A percentile compares a stretch with the other conserved stretches of the same genome.
Conservation (phyloP, 2,113 vertebrate species). For the Isurus oxyrinchus region DNA sequence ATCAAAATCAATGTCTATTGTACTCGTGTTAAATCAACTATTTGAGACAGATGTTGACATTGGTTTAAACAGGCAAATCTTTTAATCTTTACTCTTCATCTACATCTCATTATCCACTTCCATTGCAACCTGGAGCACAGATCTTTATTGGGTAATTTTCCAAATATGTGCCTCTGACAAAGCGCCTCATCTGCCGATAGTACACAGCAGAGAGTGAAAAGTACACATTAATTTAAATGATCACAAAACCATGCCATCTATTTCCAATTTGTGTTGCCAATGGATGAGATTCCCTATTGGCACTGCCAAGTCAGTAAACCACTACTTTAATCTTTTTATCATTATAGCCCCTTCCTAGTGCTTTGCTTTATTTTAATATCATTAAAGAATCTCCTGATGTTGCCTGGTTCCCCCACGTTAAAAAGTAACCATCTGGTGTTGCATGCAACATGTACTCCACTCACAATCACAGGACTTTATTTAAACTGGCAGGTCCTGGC, state of each 20-base stretch:
- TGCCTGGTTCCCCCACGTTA: neutral
- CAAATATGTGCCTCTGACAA: neutral
- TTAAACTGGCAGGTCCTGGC: neutral
- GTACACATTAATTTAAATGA: neutral
- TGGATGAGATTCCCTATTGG: neutral
- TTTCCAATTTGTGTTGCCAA: neutral
- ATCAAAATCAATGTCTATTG: neutral
- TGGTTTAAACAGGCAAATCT: neutral
- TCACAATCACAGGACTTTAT: neutral
- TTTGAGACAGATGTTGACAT: constrained; percentile 1
- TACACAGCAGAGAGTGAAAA: neutral
- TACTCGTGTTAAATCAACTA: neutral
- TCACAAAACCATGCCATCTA: neutral
- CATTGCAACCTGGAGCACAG: neutral
- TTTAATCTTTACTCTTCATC: constrained; percentile 1
- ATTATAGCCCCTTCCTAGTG: neutral
- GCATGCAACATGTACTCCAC: neutral
- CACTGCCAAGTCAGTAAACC: neutral
- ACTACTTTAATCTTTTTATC: neutral
- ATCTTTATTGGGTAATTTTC: neutral
- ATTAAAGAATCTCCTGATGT: neutral
- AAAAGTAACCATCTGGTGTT: neutral
- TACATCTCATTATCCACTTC: constrained; percentile 29
- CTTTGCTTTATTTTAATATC: constrained; percentile 13
- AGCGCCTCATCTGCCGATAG: neutral